Percentiles rank a stretch among this genome's conserved stretches.
Evolutionary conservation across 2,113 vertebrate species (phyloP).

Genomic region (Corythornis vintsioides): DNA sequence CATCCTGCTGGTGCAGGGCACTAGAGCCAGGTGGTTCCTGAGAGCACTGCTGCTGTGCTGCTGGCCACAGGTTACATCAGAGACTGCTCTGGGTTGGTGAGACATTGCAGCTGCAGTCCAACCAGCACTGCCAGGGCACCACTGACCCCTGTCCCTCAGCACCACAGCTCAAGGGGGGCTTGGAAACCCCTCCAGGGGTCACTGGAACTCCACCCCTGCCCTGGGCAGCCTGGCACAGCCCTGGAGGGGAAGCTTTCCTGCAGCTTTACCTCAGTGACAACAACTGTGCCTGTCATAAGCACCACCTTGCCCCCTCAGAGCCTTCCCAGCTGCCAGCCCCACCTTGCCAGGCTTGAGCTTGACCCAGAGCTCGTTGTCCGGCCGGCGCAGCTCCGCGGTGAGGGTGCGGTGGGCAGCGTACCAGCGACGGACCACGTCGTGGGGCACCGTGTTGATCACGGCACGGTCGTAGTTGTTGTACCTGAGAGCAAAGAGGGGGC

Average conservation of each 20-base stretch:
- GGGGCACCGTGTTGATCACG: conserved; percentile 85
- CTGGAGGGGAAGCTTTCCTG: background rate
- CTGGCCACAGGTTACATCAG: too few species aligned
- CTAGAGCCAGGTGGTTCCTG: too few species aligned
- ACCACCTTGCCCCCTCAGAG: background rate
- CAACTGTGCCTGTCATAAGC: accelerated
- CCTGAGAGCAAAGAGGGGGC: conserved; percentile 60
- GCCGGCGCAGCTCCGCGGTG: conserved; percentile 83
- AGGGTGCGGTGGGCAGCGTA: conserved; percentile 86
- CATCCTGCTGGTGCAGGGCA: too few species aligned
- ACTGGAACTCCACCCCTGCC: too few species aligned
- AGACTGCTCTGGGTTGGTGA: too few species aligned
- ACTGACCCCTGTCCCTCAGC: too few species aligned
- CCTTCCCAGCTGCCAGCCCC: background rate
- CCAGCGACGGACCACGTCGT: conserved; percentile 85
- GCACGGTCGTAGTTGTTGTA: conserved; percentile 96
- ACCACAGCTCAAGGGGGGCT: too few species aligned
- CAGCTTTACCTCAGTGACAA: background rate
- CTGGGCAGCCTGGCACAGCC: too few species aligned
- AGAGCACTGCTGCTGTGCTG: too few species aligned
- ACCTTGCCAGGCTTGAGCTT: conserved; percentile 93
- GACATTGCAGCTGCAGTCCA: too few species aligned
- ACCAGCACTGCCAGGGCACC: too few species aligned
- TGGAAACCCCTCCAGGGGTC: too few species aligned
- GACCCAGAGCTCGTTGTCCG: conserved; percentile 92